Conservation (phyloP, 2,113 vertebrate species). For the Corydoras maculifer region DNA sequence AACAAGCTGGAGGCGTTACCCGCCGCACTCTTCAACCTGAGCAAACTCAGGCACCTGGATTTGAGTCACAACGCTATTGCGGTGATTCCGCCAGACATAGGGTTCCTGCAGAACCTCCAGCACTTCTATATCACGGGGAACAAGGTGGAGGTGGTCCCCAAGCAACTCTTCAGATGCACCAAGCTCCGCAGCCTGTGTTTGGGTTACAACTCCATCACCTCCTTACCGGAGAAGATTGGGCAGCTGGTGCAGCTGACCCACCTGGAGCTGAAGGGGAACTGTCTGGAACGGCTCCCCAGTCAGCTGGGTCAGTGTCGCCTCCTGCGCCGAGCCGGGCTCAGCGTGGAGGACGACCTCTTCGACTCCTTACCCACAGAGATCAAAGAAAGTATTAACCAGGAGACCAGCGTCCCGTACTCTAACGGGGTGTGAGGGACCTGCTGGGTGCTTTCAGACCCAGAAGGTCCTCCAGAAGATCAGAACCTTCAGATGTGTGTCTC, state of each 20-base stretch:
- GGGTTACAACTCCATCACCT: constrained; percentile 85
- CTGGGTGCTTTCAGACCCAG: not conserved
- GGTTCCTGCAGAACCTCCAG: constrained; percentile 89
- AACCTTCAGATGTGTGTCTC: not conserved
- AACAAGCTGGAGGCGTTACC: constrained; percentile 94
- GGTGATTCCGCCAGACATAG: constrained; percentile 80
- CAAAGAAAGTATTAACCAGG: constrained; percentile 92
- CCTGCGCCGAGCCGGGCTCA: constrained; percentile 80
- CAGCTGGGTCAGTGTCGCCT: constrained; percentile 83
- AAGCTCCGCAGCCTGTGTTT: constrained; percentile 89
- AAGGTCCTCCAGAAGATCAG: not conserved
- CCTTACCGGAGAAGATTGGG: constrained; percentile 83
- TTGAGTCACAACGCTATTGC: constrained; percentile 86
- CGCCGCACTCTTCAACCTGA: constrained; percentile 81
- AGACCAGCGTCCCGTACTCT: constrained; percentile 73
- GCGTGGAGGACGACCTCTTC: constrained; percentile 94
- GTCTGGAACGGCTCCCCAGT: constrained; percentile 84
- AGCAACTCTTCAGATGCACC: constrained; percentile 90
- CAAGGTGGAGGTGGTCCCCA: constrained; percentile 86
- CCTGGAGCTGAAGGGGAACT: constrained; percentile 94
- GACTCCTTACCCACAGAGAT: constrained; percentile 86
- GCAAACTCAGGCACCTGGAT: constrained; percentile 90
- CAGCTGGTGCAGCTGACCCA: constrained; percentile 87
- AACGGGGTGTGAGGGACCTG: constrained; percentile 74
- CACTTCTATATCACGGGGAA: constrained; percentile 88